Conservation (phyloP, 1,140 invertebrate species). For the Stenopsyche tienmushanensis region DNA sequence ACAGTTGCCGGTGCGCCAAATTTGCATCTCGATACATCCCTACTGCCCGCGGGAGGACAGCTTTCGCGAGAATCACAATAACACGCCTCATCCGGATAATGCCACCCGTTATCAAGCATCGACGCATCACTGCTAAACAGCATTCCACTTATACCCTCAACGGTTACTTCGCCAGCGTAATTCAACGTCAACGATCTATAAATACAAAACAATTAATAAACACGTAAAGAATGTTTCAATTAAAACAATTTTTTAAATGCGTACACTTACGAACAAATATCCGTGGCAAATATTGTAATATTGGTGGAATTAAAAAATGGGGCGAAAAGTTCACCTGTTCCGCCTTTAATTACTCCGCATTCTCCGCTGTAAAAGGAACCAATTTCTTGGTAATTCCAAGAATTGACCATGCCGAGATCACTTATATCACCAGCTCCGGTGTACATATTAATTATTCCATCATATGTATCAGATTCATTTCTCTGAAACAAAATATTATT, state of each 20-base stretch:
- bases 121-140: conserved; percentile 29
- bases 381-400: conserved; percentile 65
- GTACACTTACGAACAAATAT: conserved; percentile 63
- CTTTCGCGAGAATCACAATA: conserved; percentile 51
- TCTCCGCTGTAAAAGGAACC: conserved; percentile 59
- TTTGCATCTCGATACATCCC: conserved; percentile 63
- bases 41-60: conserved; percentile 55
- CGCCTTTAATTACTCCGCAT: conserved; percentile 68
- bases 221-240: background rate
- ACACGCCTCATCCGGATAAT: conserved; percentile 48
- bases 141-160: conserved; percentile 32
- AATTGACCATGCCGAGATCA: conserved; percentile 63
- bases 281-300: conserved; percentile 66
- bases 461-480: conserved; percentile 67
- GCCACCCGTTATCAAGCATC: conserved; percentile 35
- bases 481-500: conserved; percentile 54
- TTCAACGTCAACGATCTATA: conserved; percentile 33
- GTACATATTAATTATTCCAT: conserved; percentile 74
- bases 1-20: conserved; percentile 70
- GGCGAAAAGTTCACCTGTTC: conserved; percentile 76
- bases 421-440: conserved; percentile 65
- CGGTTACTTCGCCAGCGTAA: conserved; percentile 6
- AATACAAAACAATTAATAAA: conserved; percentile 1
- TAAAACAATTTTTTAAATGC: conserved; percentile 7
- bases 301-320: conserved; percentile 59